phyloP scores from a whole-genome alignment of 92 coral and sea anemone species.

The Pocillopora meandrina region DNA sequence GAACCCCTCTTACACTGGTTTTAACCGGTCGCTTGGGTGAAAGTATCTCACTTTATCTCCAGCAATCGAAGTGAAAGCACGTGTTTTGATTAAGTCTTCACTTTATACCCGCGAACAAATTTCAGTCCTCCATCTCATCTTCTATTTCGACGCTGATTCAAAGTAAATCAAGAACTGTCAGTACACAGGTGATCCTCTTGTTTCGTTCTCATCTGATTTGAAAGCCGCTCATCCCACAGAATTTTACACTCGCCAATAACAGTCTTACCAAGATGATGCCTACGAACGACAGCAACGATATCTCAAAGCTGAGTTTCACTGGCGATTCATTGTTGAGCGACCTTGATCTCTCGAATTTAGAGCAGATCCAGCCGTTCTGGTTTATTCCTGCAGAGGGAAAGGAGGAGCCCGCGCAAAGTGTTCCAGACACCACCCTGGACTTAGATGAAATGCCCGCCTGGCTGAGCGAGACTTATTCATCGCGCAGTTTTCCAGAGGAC shows the following conservation, averaged over 20 bases:
- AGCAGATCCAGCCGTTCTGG: neutral
- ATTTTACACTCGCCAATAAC: neutral
- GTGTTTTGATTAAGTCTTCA: constrained; percentile 18
- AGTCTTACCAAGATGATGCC: neutral
- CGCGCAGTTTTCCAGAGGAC: neutral
- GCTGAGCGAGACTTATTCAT: constrained; percentile 16
- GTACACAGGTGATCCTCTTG: neutral
- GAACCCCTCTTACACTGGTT: constrained; percentile 57
- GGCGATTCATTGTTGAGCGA: no score
- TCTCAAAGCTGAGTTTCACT: neutral
- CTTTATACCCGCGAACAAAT: neutral
- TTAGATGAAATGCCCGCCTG: constrained; percentile 35
- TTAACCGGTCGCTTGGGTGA: constrained; percentile 20
- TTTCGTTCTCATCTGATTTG: neutral
- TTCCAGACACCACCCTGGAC: constrained; percentile 27
- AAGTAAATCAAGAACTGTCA: neutral
- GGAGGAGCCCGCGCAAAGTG: constrained; percentile 10
- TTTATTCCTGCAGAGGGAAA: constrained; percentile 2
- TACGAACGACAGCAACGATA: neutral
- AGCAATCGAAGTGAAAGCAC: neutral
- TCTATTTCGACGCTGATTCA: neutral
- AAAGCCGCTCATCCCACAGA: neutral
- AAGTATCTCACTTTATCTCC: neutral
- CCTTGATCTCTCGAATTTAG: no score
- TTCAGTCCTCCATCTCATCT: neutral